Percentiles rank a stretch among this genome's conserved stretches.
phyloP scores from a whole-genome alignment of 2,797 vertebrate genomes.

The Rhinella marina region DNA sequence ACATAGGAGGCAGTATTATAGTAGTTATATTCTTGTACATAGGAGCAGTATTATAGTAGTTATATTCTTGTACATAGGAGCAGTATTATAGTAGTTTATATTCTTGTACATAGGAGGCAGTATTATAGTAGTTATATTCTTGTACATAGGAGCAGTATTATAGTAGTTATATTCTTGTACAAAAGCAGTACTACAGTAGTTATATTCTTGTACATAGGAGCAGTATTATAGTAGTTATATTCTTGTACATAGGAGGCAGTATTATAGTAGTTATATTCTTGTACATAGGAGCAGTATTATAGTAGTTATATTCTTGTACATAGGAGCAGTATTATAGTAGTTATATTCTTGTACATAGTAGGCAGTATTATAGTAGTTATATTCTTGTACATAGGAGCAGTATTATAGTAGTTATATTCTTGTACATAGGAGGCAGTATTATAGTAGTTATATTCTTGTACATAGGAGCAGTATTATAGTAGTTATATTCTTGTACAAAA shows the following conservation, averaged over 20 bases:
- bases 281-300: slow-evolving; percentile 2
- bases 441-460: not conserved
- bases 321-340: not conserved
- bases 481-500: not conserved
- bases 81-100: not conserved
- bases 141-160: not conserved
- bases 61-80: no score
- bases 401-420: slow-evolving; percentile 9
- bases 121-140: not conserved
- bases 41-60: no score
- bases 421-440: not conserved
- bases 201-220: not conserved
- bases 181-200: not conserved
- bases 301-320: slow-evolving; percentile 5
- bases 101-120: not conserved
- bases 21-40: no score
- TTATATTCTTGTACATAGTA: slow-evolving; percentile 3
- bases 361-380: slow-evolving; percentile 13
- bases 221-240: not conserved
- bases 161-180: slow-evolving; percentile 6
- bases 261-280: slow-evolving; percentile 18
- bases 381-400: slow-evolving; percentile 8
- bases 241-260: not conserved
- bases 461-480: not conserved
- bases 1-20: no score